These are phyloP conservation scores for Silurus meridionalis DNA, from an alignment of 2,113 vertebrate species.

Conservation along the genomic window DNA sequence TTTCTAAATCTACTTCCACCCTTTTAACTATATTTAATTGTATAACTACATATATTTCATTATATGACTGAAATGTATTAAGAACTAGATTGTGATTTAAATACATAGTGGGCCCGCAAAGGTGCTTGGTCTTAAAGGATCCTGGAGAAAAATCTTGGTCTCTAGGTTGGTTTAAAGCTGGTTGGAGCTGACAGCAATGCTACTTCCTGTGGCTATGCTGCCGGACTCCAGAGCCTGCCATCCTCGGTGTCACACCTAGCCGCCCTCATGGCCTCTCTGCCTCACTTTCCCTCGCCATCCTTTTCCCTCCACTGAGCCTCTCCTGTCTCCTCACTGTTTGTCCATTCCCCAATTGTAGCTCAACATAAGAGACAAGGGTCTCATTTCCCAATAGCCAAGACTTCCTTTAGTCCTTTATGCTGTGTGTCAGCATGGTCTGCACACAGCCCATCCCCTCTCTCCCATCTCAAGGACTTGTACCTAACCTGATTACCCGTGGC, in stretches of 20 bases:
- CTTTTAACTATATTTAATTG: neutral
- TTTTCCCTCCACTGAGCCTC: constrained; percentile 56
- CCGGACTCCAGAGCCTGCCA: constrained; percentile 23
- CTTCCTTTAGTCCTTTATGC: constrained; percentile 30
- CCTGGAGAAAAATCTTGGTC: constrained; percentile 33
- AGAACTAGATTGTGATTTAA: neutral
- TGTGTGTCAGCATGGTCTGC: constrained; percentile 54
- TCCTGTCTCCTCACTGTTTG: constrained; percentile 56
- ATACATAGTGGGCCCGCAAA: neutral
- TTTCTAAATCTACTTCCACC: neutral
- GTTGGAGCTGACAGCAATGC: constrained; percentile 48
- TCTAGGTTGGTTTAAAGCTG: constrained; percentile 50
- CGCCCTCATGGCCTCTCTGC: constrained; percentile 53
- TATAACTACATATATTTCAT: neutral
- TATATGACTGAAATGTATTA: constrained; percentile 8
- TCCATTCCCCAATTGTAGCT: constrained; percentile 37
- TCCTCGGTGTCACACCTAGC: constrained; percentile 58
- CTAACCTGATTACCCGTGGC: constrained; percentile 75
- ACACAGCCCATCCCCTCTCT: constrained; percentile 58
- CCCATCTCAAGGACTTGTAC: constrained; percentile 62
- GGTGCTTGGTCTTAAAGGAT: neutral
- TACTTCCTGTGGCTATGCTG: constrained; percentile 42
- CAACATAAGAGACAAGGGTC: constrained; percentile 46
- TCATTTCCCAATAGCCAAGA: constrained; percentile 54
- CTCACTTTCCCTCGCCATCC: constrained; percentile 36